Conservation (phyloP, 1,140 invertebrate genomes). For the Neotoxoptera formosana region DNA sequence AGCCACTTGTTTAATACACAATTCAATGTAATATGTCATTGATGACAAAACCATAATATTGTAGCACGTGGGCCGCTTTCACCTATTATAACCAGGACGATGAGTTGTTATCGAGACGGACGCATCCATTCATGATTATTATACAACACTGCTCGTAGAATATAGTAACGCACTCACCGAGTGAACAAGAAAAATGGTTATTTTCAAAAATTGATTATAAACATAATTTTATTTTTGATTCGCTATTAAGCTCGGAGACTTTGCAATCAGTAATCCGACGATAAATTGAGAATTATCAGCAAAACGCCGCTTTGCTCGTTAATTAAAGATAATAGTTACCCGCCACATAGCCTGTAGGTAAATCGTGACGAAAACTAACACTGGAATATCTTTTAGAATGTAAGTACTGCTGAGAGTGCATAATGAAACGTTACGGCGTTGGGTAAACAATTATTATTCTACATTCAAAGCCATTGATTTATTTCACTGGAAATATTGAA, state of each 20-base stretch:
- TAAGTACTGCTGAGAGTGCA: neutral
- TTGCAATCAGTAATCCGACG: neutral
- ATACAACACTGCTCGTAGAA: neutral
- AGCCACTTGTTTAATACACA: neutral
- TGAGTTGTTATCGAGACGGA: neutral
- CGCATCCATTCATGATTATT: neutral
- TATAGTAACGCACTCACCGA: neutral
- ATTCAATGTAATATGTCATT: neutral
- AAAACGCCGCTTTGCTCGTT: neutral
- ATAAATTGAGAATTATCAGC: neutral
- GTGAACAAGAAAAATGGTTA: neutral
- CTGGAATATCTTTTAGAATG: neutral
- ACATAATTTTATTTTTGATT: neutral
- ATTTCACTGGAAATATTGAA: neutral
- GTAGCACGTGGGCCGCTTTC: neutral
- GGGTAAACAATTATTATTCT: neutral
- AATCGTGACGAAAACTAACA: neutral
- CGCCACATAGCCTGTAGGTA: neutral
- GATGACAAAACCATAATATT: neutral
- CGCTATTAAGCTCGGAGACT: neutral
- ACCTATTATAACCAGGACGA: neutral
- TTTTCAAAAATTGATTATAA: neutral
- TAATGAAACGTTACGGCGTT: neutral
- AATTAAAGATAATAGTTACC: neutral
- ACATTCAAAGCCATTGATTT: neutral